Conservation (phyloP, 2,888 invertebrate genomes). For the Miltochrista miniata region DNA sequence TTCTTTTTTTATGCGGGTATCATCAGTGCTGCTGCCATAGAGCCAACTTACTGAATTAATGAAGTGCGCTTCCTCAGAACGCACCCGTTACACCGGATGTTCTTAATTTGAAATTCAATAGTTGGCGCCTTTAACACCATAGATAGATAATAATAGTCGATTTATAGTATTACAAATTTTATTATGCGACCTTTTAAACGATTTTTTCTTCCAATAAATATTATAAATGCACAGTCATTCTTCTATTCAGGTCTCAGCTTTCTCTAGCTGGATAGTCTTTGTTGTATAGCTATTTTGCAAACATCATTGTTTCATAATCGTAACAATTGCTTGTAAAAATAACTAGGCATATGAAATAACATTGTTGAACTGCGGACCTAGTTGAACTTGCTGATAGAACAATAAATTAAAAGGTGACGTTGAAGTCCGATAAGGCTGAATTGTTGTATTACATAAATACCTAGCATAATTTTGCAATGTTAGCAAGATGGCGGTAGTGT, state of each 20-base stretch:
- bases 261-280: conserved; percentile 16
- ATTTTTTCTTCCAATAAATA: not conserved
- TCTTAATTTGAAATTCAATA: conserved; percentile 57
- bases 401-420: conserved; percentile 15
- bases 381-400: conserved; percentile 15
- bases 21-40: conserved; percentile 43
- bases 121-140: conserved; percentile 42
- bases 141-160: conserved; percentile 23
- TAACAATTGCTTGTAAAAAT: conserved; percentile 32
- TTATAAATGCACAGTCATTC: not conserved
- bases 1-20: conserved; percentile 20
- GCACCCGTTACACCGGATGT: conserved; percentile 54
- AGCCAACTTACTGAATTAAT: conserved; percentile 57
- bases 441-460: conserved; percentile 1
- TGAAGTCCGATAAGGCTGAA: conserved; percentile 13
- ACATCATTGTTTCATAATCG: conserved; percentile 32
- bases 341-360: conserved; percentile 19
- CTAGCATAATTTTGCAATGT: conserved; percentile 2
- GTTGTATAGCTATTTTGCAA: conserved; percentile 22
- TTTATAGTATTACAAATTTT: conserved; percentile 6
- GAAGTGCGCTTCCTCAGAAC: conserved; percentile 60
- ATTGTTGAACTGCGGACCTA: not conserved
- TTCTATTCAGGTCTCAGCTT: conserved; percentile 15
- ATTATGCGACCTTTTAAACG: not conserved
- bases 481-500: conserved; percentile 4